Evolutionary conservation across 2,888 invertebrate species (phyloP).

Genomic region (Corbicula japonica): DNA sequence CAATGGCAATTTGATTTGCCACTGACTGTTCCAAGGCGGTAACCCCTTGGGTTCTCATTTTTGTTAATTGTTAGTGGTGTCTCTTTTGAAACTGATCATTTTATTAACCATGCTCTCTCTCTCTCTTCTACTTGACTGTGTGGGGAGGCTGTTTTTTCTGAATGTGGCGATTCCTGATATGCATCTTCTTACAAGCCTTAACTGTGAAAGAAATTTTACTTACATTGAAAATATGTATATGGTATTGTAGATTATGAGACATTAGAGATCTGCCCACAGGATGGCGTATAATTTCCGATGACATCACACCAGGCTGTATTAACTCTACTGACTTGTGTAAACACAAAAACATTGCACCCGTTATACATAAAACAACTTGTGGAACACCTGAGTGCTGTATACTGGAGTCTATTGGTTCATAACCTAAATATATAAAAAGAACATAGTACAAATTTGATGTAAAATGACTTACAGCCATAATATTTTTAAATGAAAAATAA

Average conservation of each 20-base stretch:
- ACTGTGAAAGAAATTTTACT: constrained; percentile 43
- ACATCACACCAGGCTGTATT: neutral
- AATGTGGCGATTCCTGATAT: too few species aligned
- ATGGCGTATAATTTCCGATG: constrained; percentile 43
- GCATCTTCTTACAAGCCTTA: too few species aligned
- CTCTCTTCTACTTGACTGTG: too few species aligned
- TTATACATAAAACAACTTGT: constrained; percentile 70
- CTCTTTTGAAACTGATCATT: too few species aligned
- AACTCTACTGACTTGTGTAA: constrained; percentile 46
- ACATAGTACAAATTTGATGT: too few species aligned
- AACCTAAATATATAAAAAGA: constrained; percentile 29
- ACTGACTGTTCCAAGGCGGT: too few species aligned
- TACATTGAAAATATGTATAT: constrained; percentile 73
- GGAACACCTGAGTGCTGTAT: constrained; percentile 37
- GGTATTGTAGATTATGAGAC: constrained; percentile 57
- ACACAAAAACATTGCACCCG: constrained; percentile 65
- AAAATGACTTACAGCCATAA: neutral
- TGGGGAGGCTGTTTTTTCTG: too few species aligned
- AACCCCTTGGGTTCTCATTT: too few species aligned
- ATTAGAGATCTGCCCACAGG: constrained; percentile 70
- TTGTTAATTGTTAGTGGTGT: too few species aligned
- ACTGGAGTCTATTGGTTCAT: constrained; percentile 48
- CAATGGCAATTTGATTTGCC: too few species aligned
- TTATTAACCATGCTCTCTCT: too few species aligned
- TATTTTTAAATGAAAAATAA: too few species aligned